These are phyloP conservation scores for Hymenochirus boettgeri DNA, from an alignment of 2,113 vertebrate genomes.

Conservation along the genomic window DNA sequence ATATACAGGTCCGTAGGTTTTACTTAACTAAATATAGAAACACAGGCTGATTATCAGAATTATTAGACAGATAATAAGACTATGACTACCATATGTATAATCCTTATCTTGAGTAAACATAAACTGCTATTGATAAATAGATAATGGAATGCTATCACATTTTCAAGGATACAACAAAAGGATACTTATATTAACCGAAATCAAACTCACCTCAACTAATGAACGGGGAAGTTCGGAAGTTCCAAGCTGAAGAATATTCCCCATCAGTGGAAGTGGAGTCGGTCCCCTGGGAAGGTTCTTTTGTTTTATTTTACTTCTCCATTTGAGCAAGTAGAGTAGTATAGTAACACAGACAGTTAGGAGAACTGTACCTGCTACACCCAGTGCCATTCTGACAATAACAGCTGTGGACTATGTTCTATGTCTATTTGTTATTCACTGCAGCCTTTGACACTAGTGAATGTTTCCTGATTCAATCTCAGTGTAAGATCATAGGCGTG, in stretches of 20 bases:
- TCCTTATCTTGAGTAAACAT: too few species aligned
- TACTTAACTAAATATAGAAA: conserved; percentile 46
- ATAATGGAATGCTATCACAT: too few species aligned
- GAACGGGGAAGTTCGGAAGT: neutral
- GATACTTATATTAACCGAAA: too few species aligned
- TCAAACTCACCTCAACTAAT: conserved; percentile 13
- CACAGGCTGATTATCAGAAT: too few species aligned
- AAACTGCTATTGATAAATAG: too few species aligned
- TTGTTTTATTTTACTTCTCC: neutral
- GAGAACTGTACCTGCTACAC: neutral
- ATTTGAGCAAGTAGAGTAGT: neutral
- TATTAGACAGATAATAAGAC: too few species aligned
- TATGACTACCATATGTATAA: too few species aligned
- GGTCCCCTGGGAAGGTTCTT: conserved; percentile 20
- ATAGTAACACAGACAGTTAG: neutral
- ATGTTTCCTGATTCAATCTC: too few species aligned
- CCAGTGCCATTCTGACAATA: conserved; percentile 6
- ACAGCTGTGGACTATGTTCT: neutral
- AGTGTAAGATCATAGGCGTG: too few species aligned
- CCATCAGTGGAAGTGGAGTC: conserved; percentile 13
- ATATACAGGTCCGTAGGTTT: conserved; percentile 52
- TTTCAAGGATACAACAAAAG: too few species aligned
- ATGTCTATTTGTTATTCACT: too few species aligned
- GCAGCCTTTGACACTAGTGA: too few species aligned
- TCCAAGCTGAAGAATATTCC: conserved; percentile 10